These are phyloP conservation scores for Gasteruption jaculator DNA, from an alignment of 2,888 invertebrate genomes.

Conservation along the genomic window DNA sequence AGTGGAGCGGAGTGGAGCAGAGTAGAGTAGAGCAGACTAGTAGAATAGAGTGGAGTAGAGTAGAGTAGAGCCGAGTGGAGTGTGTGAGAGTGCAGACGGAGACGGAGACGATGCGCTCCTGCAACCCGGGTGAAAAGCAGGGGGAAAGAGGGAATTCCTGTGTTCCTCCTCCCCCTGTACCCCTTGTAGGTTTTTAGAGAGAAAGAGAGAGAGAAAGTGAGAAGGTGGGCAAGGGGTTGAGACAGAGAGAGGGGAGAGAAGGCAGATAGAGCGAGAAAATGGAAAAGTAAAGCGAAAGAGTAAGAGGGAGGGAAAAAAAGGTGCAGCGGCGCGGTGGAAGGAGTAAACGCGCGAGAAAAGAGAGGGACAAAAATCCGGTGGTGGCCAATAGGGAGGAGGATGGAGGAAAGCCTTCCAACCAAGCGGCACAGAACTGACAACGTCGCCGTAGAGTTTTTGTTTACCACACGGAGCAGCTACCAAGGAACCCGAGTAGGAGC, in stretches of 20 bases:
- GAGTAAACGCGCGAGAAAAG: constrained; percentile 22
- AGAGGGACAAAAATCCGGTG: constrained; percentile 39
- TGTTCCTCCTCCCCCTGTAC: constrained; percentile 25
- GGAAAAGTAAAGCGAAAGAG: constrained; percentile 15
- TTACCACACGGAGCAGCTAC: constrained; percentile 45
- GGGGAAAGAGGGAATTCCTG: constrained; percentile 42
- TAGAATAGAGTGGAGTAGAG: constrained; percentile 12
- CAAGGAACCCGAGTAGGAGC: too few relatives aligned
- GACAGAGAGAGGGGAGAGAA: constrained; percentile 15
- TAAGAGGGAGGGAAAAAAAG: constrained; percentile 21
- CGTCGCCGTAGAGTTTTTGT: constrained; percentile 48
- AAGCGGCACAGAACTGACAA: constrained; percentile 48
- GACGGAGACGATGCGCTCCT: constrained; percentile 32
- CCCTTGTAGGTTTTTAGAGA: constrained; percentile 9
- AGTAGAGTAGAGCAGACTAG: constrained; percentile 10
- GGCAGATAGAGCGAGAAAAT: constrained; percentile 19
- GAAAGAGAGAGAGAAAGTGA: constrained; percentile 17
- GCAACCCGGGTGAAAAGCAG: constrained; percentile 32
- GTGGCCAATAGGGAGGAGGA: constrained; percentile 36
- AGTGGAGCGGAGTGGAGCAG: constrained; percentile 10
- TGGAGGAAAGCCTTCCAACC: constrained; percentile 32
- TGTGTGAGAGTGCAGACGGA: constrained; percentile 9
- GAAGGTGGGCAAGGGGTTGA: constrained; percentile 17
- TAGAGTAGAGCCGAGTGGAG: constrained; percentile 13
- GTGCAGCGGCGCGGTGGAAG: constrained; percentile 12